Evolutionary conservation across 2,888 invertebrate species (phyloP).

Genomic region (Amiota communis): DNA sequence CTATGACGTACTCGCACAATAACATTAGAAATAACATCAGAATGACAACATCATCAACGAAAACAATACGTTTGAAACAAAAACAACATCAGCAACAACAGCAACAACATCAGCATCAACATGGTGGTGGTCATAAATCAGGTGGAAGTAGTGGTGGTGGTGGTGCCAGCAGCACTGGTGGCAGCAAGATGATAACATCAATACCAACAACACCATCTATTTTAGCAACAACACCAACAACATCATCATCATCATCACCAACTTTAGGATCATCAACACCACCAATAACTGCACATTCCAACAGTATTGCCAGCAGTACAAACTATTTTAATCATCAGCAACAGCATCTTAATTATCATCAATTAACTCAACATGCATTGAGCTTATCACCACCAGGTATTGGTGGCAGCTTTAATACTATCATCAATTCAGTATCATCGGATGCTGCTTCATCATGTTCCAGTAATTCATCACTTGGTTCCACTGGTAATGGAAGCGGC

Average conservation of each 20-base stretch:
- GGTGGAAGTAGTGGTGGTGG: slow-evolving; percentile 37
- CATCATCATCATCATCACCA: slow-evolving; percentile 59
- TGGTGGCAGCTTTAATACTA: neutral
- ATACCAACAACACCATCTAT: slow-evolving; percentile 45
- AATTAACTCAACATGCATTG: slow-evolving; percentile 40
- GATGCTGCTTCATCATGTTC: slow-evolving; percentile 55
- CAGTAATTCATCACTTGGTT: slow-evolving; percentile 51
- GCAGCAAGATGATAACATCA: slow-evolving; percentile 40
- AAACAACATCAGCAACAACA: too few species aligned
- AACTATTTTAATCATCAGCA: slow-evolving; percentile 55
- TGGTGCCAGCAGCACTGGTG: slow-evolving; percentile 37
- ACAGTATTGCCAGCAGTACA: slow-evolving; percentile 74
- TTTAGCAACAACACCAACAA: slow-evolving; percentile 59
- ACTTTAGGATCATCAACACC: slow-evolving; percentile 50
- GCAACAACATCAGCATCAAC: too few species aligned
- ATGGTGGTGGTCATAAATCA: slow-evolving; percentile 40
- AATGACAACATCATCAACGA: slow-evolving; percentile 70
- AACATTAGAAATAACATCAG: slow-evolving; percentile 72
- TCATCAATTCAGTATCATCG: slow-evolving; percentile 49
- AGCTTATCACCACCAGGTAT: slow-evolving; percentile 58
- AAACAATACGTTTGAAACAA: slow-evolving; percentile 65
- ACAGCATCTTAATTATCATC: slow-evolving; percentile 45
- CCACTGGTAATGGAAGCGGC: slow-evolving; percentile 51
- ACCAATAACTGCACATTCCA: slow-evolving; percentile 71
- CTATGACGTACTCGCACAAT: slow-evolving; percentile 74